Base-by-base conservation (phyloP, 2,888 invertebrate species). In the Pinctada fucata region DNA sequence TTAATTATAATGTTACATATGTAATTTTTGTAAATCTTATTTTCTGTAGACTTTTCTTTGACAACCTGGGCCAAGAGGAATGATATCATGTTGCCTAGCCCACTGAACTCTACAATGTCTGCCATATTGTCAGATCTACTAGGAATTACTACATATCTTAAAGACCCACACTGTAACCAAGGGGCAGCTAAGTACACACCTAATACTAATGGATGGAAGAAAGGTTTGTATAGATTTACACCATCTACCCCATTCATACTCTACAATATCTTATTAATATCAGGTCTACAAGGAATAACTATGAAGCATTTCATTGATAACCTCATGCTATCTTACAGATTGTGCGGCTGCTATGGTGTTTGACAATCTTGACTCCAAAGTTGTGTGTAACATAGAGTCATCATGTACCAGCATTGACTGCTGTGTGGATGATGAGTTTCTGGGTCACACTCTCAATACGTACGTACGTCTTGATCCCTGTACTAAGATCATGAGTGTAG, bases 401-500 rank as follows among this genome's bases (percentile, higher is more conserved):
- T 10, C 6, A 58, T 85, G 85, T 80, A 76, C 80, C 10, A 49
- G 64, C 4, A 51, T 85, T 13, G 77, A 79, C 13, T 85, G 85
- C 73, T 85, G 85, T 76, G 63, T 77, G 16, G 52, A 78, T 31
- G 67, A 80, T 3, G 71, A 75, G n/a, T 63, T 79, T 31, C 64
- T 85, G 1, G 76, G 66, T 13, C 78, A 78, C 48, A 74, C 79
- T 45, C 82, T 85, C 68, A 80, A 81, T 45, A 74, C 79, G 6
- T 75, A 76, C 6, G 79, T 85, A 5, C 72, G 75, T 16, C 58
- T 85, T 8, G 81, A 85, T 65, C 76, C 85, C 16, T 84, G 85
- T 68, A 75, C 79, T 45, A 75, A 76, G 58, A 78, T 51, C 5
- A 70, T 82, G 8, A 65, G 76, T 48, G 52, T 82, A 3, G 76